Conservation (phyloP, 2,888 invertebrate genomes). For the Harpalus rufipes region DNA sequence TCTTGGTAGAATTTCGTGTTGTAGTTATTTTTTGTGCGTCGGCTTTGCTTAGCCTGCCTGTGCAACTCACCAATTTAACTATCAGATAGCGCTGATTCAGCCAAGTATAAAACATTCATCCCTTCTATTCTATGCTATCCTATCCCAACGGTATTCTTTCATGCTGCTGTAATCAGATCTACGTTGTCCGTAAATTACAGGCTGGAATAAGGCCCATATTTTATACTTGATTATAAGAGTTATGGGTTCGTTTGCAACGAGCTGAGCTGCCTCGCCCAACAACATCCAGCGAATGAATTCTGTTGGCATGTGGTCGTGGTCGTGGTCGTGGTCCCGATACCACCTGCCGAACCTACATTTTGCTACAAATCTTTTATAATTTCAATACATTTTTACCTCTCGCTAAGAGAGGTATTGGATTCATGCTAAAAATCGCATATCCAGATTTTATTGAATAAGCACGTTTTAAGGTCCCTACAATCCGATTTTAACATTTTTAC, state of each 20-base stretch:
- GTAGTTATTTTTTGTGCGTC: not conserved
- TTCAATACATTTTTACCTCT: too few relatives aligned
- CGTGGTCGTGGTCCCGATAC: not conserved
- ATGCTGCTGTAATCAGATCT: conserved; percentile 56
- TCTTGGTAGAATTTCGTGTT: not conserved
- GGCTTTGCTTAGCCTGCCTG: too few relatives aligned
- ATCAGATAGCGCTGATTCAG: conserved; percentile 4
- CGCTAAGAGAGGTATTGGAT: too few relatives aligned
- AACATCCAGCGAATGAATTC: not conserved
- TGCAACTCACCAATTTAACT: not conserved
- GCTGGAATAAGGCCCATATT: conserved; percentile 61
- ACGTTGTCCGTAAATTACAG: conserved; percentile 59
- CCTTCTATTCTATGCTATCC: not conserved
- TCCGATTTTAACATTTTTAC: too few relatives aligned
- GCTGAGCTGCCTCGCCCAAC: not conserved
- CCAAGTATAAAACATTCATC: conserved; percentile 20
- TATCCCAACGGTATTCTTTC: conserved; percentile 39
- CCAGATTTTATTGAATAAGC: too few relatives aligned
- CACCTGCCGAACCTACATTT: not conserved
- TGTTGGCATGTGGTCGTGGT: not conserved
- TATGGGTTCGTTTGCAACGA: conserved; percentile 46
- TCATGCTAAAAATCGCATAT: too few relatives aligned
- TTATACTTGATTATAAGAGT: conserved; percentile 62
- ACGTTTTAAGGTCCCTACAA: too few relatives aligned
- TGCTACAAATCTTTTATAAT: not conserved